Evolutionary conservation across 2,113 vertebrate species (phyloP).

Genomic region (Phalacrocorax pelagicus): DNA sequence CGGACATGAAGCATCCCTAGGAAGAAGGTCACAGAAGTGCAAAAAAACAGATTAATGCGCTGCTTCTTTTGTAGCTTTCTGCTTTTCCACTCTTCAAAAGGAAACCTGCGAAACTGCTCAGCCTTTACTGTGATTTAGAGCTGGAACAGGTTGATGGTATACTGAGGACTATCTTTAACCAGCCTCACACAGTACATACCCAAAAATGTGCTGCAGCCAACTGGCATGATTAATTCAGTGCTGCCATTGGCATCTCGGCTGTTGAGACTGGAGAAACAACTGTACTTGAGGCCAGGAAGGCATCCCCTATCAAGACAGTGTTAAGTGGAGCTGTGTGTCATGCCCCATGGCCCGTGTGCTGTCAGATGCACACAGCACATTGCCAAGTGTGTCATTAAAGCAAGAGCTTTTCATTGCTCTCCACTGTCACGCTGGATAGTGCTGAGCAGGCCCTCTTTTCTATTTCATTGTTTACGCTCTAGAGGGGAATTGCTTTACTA

Average conservation of each 20-base stretch:
- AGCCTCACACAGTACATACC: neutral
- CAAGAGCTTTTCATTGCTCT: neutral
- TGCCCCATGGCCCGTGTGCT: neutral
- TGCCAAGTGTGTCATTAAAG: slow-evolving; percentile 30
- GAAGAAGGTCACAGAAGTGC: neutral
- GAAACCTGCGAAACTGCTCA: slow-evolving; percentile 4
- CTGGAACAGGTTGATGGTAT: neutral
- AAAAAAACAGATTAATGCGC: neutral
- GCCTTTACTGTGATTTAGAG: neutral
- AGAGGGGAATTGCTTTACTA: neutral
- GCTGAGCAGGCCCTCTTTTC: neutral
- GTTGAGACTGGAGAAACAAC: neutral
- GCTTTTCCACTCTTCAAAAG: slow-evolving; percentile 31
- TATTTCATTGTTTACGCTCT: neutral
- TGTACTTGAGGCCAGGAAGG: neutral
- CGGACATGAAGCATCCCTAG: neutral
- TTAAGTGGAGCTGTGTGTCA: neutral
- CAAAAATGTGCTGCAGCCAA: slow-evolving; percentile 11
- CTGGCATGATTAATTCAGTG: neutral
- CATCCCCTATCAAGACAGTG: neutral
- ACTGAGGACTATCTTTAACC: neutral
- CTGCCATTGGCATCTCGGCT: neutral
- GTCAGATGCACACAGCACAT: neutral
- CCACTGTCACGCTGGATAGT: rapidly evolving
- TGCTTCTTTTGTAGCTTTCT: neutral